Conservation (phyloP, 1,140 invertebrate species). For the Euwallacea similis region DNA sequence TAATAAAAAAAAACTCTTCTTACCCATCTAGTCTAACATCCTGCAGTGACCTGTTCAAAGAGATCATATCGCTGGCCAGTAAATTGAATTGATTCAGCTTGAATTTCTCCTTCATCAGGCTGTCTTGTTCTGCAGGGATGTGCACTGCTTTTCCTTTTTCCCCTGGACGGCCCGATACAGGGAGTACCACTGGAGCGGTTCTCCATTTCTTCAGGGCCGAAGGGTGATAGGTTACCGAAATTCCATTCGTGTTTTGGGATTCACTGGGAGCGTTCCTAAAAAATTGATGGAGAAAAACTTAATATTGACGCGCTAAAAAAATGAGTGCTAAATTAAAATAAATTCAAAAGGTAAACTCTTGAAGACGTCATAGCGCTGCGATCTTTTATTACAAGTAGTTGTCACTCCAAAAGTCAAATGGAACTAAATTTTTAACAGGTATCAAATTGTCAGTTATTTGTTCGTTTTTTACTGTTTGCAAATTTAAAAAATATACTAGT, state of each 20-base stretch:
- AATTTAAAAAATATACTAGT: too few species aligned
- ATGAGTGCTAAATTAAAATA: too few species aligned
- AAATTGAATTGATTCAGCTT: constrained; percentile 99
- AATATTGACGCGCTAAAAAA: too few species aligned
- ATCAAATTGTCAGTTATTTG: too few species aligned
- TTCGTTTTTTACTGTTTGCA: too few species aligned
- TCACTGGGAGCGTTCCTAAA: constrained; percentile 1
- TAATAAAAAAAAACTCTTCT: constrained; percentile 48
- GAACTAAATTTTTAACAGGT: too few species aligned
- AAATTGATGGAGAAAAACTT: too few species aligned
- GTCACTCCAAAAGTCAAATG: too few species aligned
- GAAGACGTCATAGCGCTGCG: too few species aligned
- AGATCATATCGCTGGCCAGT: constrained; percentile 96
- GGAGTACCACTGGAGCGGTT: constrained; percentile 67
- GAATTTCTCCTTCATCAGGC: constrained; percentile 91
- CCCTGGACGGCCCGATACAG: constrained; percentile 73
- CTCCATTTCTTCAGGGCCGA: constrained; percentile 71
- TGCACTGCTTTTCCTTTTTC: constrained; percentile 88
- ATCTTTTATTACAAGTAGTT: too few species aligned
- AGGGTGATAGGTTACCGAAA: constrained; percentile 52
- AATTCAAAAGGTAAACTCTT: too few species aligned
- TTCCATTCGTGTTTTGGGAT: constrained; percentile 10
- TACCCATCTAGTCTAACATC: constrained; percentile 92
- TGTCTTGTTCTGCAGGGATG: constrained; percentile 81
- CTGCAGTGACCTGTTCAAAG: constrained; percentile 90